Base-by-base conservation (phyloP, 2,888 invertebrate species). In the Diarsia brunnea region DNA sequence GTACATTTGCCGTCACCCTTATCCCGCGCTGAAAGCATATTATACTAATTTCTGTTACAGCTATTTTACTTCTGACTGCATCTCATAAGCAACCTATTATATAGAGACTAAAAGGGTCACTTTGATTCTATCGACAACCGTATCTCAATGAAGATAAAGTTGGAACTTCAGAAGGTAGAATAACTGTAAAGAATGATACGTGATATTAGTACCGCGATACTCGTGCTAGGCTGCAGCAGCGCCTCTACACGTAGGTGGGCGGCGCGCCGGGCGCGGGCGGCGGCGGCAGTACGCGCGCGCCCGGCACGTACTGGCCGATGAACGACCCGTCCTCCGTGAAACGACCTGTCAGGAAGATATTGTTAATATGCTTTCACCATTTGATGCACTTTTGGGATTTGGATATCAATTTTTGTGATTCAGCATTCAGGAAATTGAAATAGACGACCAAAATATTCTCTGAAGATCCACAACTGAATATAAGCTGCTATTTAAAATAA, bases 321-420 rank as follows among this genome's bases (percentile, higher is more conserved):
- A 99, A 99, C 84, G 99, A 99, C 68, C 99, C 99, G 96, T 99
- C 99, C 97, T 99, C 99, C 85, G 99, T 99, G 97, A 99, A 99
- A 89, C 98, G 98, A 94, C 98, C 98, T 98, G 95, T 0, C 0
- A n/a, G 0, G 2, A 4, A 0, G 38, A 0, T 0, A 21, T 7
- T 14, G 0, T 79, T 65, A 58, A 3, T 64, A 49, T 1, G 43
- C 16, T 8, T 19, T 19, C 19, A 58, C 8, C 19, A 19, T 10
- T 19, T 19, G 19, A 58, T 27, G 16, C 58, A 19, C 1, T 24
- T 12, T 61, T 14, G 14, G 5, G 3, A 24, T 16, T 11, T 27
- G 8, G 16, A 16, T 4, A n/a, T 12, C 8, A 21, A 5, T 12
- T 55, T 69, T 27, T 45, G 14, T 12, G 31, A 24, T 45, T 2